Conservation (phyloP, 2,113 vertebrate genomes). For the Oostethus manadensis region DNA sequence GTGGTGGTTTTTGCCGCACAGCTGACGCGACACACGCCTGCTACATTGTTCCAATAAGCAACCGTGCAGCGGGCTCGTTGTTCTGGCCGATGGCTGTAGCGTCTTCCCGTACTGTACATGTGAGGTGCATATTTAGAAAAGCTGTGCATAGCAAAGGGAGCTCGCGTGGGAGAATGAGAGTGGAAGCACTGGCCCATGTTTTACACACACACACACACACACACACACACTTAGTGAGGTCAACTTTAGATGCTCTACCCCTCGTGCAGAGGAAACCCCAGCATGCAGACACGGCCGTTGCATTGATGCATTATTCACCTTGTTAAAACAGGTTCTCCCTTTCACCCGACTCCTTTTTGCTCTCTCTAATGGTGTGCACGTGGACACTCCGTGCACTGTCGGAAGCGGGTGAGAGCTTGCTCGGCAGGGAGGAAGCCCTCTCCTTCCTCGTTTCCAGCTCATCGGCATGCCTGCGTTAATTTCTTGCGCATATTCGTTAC, state of each 20-base stretch:
- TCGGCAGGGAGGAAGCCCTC: conserved; percentile 37
- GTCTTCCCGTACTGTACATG: conserved; percentile 31
- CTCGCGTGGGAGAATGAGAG: conserved; percentile 23
- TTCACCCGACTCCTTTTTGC: conserved; percentile 27
- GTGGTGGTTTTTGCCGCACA: not conserved
- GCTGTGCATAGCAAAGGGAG: conserved; percentile 21
- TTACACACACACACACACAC: not conserved
- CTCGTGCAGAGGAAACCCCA: conserved; percentile 40
- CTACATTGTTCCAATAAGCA: conserved; percentile 36
- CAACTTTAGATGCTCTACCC: conserved; percentile 21
- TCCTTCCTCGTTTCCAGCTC: conserved; percentile 17
- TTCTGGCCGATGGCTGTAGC: conserved; percentile 21
- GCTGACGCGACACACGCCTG: conserved; percentile 19
- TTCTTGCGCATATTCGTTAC: conserved; percentile 65
- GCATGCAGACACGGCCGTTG: conserved; percentile 31
- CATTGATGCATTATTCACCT: conserved; percentile 53
- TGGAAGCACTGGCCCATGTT: conserved; percentile 13
- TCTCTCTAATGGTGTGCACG: conserved; percentile 15
- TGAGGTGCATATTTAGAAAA: conserved; percentile 54
- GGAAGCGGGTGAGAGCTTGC: conserved; percentile 37
- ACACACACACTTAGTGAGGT: conserved; percentile 9
- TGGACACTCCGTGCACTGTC: conserved; percentile 1
- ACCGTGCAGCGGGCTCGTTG: conserved; percentile 28
- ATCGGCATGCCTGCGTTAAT: conserved; percentile 67
- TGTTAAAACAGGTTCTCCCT: conserved; percentile 42